Evolutionary conservation across 2,888 invertebrate genomes (phyloP), one percentile per base, ranked within the genome.

Genomic region (Pammene fasciana): DNA sequence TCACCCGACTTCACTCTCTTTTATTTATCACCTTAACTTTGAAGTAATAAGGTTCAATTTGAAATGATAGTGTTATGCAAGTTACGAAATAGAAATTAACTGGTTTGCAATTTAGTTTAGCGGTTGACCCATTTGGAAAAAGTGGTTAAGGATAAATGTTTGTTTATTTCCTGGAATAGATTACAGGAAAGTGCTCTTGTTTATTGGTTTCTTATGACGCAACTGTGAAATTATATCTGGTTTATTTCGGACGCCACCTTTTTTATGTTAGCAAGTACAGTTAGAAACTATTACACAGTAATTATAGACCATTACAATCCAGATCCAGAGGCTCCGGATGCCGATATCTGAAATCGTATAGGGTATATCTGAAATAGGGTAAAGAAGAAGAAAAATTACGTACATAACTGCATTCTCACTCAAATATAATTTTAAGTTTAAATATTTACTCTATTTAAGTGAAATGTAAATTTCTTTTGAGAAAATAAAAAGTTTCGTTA

Each of bases 141-240:
- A 64, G 46, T 16, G 6, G 62, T 43, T 60, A 38, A 48, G 38
- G 41, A 56, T 43, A 45, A 68, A 68, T 65, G 56, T 68, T 56
- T 16, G 50, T 48, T 52, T 50, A 26, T 68, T 65, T 43, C 54
- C 14, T 50, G 61, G 11, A 61, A 11, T 18, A 34, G 14, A 50
- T 46, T 26, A 34, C 9, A 36, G 36, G n/a, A 59, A 26, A 14
- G 2, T 26, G n/a, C 9, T 50, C n/a, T 5, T 55, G 7, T 45
- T 55, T 36, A 54, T 52, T 41, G 41, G 26, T 61, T 38, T 48
- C 16, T 14, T 9, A 18, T 52, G 62, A 52, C 26, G 50, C 16
- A 38, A 18, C 18, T 61, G 13, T 61, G 36, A 61, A 38, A 50
- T 60, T 10, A 16, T 10, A 26, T 26, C 38, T 18, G 41, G 38